A percentile compares a stretch with the other conserved stretches of the same genome.
phyloP scores from a whole-genome alignment of 2,888 invertebrate genomes.

The Coleophora flavipennella region DNA sequence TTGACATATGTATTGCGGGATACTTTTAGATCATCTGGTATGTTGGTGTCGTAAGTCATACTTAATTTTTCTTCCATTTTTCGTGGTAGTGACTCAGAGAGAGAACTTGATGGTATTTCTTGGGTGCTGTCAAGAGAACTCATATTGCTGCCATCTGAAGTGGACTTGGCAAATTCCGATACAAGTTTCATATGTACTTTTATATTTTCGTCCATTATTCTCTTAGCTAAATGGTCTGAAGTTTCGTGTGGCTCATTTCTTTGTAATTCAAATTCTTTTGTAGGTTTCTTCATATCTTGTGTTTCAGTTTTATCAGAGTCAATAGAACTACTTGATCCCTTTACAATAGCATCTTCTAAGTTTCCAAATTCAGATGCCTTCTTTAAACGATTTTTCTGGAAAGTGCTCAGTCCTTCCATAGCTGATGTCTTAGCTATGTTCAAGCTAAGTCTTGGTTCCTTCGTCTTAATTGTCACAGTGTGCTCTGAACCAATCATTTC shows the following conservation, averaged over 20 bases:
- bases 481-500: slow-evolving; percentile 59
- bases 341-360: slow-evolving; percentile 82
- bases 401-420: slow-evolving; percentile 77
- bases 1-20: slow-evolving; percentile 73
- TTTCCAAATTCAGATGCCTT: slow-evolving; percentile 84
- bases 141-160: slow-evolving; percentile 58
- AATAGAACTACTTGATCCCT: slow-evolving; percentile 60
- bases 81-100: slow-evolving; percentile 30
- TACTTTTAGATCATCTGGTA: slow-evolving; percentile 76
- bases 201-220: slow-evolving; percentile 65
- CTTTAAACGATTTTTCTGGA: slow-evolving; percentile 78
- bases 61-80: slow-evolving; percentile 59
- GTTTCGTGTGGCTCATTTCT: slow-evolving; percentile 49
- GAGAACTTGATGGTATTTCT: slow-evolving; percentile 29
- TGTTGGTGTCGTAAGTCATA: slow-evolving; percentile 71
- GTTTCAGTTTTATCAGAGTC: slow-evolving; percentile 53
- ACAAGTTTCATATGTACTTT: slow-evolving; percentile 64
- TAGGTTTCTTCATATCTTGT: slow-evolving; percentile 25
- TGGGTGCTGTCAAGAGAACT: slow-evolving; percentile 55
- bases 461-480: slow-evolving; percentile 53
- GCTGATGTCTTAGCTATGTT: slow-evolving; percentile 66
- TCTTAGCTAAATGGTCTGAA: slow-evolving; percentile 57
- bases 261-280: slow-evolving; percentile 37
- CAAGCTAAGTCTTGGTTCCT: slow-evolving; percentile 71
- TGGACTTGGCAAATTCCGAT: slow-evolving; percentile 63